Conservation (phyloP, 2,888 invertebrate genomes). For the Spodoptera littoralis region DNA sequence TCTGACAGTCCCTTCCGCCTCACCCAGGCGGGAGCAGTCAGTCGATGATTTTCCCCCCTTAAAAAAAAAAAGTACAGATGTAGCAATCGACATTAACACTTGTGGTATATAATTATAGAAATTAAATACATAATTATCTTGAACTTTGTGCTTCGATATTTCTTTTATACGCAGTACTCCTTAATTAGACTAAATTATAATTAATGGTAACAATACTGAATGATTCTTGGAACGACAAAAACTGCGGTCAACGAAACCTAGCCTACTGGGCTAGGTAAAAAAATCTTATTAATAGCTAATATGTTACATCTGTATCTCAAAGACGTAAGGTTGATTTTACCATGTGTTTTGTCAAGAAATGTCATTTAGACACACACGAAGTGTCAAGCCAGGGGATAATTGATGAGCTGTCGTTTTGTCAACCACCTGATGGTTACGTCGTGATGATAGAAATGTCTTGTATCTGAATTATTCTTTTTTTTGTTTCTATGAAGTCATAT, state of each 20-base stretch:
- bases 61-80: neutral
- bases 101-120: neutral
- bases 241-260: slow-evolving; percentile 60
- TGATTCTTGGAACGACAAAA: slow-evolving; percentile 54
- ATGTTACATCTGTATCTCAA: slow-evolving; percentile 42
- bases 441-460: slow-evolving; percentile 62
- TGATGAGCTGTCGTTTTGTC: slow-evolving; percentile 71
- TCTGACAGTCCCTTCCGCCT: no score
- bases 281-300: slow-evolving; percentile 35
- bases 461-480: slow-evolving; percentile 27
- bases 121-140: slow-evolving; percentile 18
- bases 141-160: neutral
- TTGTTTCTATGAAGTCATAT: slow-evolving; percentile 25
- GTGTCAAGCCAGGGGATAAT: slow-evolving; percentile 78
- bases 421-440: slow-evolving; percentile 57
- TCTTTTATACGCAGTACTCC: neutral
- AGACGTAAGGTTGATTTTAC: slow-evolving; percentile 51
- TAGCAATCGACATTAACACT: neutral
- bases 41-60: no score
- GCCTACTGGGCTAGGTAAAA: slow-evolving; percentile 61
- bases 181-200: slow-evolving; percentile 40
- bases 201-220: slow-evolving; percentile 47
- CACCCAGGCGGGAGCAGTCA: no score
- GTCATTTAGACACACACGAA: slow-evolving; percentile 67
- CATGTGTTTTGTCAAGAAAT: slow-evolving; percentile 30